Evolutionary conservation across 2,797 vertebrate species (phyloP).

Genomic region (Pipistrellus nathusii): DNA sequence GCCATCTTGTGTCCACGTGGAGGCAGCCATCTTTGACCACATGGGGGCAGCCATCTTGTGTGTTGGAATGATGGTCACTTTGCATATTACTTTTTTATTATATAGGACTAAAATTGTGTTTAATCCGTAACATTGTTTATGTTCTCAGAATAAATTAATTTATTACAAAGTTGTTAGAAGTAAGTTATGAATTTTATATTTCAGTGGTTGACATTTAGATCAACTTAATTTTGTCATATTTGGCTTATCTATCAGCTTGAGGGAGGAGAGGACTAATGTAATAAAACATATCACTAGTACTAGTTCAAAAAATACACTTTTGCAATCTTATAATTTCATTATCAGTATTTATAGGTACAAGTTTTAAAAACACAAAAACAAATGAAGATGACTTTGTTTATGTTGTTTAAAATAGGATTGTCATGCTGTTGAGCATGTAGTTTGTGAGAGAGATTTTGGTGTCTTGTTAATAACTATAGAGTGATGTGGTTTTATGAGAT

Average conservation of each 20-base stretch:
- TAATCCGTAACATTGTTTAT: conserved; percentile 24
- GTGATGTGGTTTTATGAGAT: conserved; percentile 20
- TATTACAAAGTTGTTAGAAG: conserved; percentile 54
- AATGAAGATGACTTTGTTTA: not conserved
- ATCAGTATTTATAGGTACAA: not conserved
- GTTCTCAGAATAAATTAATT: conserved; percentile 55
- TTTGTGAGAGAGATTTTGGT: not conserved
- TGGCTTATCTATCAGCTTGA: conserved; percentile 4
- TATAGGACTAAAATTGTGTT: not conserved
- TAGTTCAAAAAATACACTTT: not conserved
- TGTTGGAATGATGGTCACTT: no score
- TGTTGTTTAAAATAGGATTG: not conserved
- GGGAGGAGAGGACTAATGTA: not conserved
- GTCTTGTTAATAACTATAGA: not conserved
- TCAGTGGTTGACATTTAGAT: conserved; percentile 22
- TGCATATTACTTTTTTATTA: no score
- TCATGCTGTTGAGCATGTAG: not conserved
- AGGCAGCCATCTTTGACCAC: no score
- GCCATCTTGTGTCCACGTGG: no score
- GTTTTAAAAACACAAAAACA: conserved; percentile 10
- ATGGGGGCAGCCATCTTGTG: no score
- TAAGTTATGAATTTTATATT: conserved; percentile 41
- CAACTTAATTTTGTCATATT: not conserved
- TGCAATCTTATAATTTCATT: not conserved
- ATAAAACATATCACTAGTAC: not conserved